Evolutionary conservation across 2,888 invertebrate species (phyloP).

Genomic region (Embidobia sp.): DNA sequence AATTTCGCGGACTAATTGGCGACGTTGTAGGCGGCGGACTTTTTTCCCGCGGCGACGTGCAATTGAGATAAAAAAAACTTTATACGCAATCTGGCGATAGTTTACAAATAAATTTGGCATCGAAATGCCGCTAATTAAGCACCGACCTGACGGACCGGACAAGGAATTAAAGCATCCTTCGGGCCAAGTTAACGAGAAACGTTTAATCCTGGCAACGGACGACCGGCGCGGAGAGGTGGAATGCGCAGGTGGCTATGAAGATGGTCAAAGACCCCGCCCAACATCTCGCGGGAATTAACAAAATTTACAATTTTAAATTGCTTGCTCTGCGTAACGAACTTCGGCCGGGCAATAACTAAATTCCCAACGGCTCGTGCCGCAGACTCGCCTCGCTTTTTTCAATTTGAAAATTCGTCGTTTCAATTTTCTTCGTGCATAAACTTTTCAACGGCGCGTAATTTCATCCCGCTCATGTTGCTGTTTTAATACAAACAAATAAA

Average conservation of each 20-base stretch:
- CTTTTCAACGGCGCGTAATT: no score
- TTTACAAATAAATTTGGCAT: conserved; percentile 59
- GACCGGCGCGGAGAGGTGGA: conserved; percentile 56
- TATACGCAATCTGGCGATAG: conserved; percentile 35
- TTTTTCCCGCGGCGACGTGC: conserved; percentile 11
- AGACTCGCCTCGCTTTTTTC: conserved; percentile 6
- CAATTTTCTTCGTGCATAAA: no score
- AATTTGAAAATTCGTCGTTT: conserved; percentile 4
- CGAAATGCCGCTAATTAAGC: conserved; percentile 60
- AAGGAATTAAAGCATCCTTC: conserved; percentile 56
- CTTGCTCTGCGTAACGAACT: conserved; percentile 58
- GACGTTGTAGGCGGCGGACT: not conserved
- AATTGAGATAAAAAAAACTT: conserved; percentile 60
- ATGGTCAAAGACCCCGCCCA: conserved; percentile 67
- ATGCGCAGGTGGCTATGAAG: conserved; percentile 67
- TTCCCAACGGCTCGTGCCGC: conserved; percentile 49
- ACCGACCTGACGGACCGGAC: conserved; percentile 40
- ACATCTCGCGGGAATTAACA: conserved; percentile 65
- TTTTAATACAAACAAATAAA: no score
- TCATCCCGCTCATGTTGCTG: no score
- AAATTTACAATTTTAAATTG: conserved; percentile 67
- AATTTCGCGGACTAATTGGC: conserved; percentile 44
- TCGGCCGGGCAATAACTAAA: conserved; percentile 6
- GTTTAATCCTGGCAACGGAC: conserved; percentile 66
- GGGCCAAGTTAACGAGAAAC: conserved; percentile 64